Evolutionary conservation across 1,140 invertebrate species (phyloP).

Genomic region (Aphelenchoides besseyi): DNA sequence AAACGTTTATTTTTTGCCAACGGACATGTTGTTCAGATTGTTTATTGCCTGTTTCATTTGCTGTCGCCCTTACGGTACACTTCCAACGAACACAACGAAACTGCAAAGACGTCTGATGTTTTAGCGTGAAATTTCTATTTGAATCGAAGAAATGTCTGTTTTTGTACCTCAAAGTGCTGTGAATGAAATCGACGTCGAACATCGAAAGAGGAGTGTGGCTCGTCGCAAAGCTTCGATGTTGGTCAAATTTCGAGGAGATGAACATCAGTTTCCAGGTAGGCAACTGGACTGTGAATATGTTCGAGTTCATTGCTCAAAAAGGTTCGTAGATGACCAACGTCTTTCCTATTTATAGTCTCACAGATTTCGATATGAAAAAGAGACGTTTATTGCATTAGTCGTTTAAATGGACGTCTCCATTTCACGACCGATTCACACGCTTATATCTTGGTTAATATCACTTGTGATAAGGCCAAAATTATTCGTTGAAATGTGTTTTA

Average conservation of each 20-base stretch:
- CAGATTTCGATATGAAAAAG: too few species aligned
- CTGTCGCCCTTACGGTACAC: not conserved
- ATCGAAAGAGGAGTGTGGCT: conserved; percentile 6
- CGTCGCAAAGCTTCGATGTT: conserved; percentile 7
- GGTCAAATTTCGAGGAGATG: conserved; percentile 13
- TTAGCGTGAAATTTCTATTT: not conserved
- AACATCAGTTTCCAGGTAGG: conserved; percentile 10
- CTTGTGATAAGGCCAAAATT: too few species aligned
- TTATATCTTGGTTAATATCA: too few species aligned
- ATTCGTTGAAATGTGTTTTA: too few species aligned
- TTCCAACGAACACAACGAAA: too few species aligned
- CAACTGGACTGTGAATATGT: not conserved
- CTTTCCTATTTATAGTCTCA: too few species aligned
- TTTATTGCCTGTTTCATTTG: not conserved
- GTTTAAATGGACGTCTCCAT: too few species aligned
- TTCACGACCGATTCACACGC: too few species aligned
- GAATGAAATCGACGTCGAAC: conserved; percentile 3
- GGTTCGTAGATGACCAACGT: too few species aligned
- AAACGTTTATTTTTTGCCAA: not conserved
- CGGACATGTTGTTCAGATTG: not conserved
- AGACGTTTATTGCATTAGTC: too few species aligned
- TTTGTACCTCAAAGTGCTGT: not conserved
- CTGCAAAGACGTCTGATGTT: too few species aligned
- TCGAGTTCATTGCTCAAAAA: not conserved
- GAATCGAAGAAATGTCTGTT: conserved; percentile 4